Conservation (phyloP, 2,113 vertebrate genomes). For the Ctenomys sociabilis region DNA sequence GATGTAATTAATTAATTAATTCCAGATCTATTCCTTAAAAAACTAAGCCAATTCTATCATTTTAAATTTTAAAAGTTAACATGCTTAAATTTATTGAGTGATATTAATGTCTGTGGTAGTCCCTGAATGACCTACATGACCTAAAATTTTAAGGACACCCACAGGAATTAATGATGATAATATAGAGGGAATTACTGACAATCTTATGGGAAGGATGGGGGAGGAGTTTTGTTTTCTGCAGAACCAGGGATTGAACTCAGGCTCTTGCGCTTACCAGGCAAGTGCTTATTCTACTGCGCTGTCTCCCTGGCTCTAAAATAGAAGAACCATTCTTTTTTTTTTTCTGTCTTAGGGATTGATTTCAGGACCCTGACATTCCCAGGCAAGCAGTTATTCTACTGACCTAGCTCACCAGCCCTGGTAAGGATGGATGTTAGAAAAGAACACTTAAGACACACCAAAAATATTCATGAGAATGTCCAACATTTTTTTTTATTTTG, state of each 20-base stretch:
- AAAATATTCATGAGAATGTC: neutral
- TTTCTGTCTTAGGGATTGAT: too few species aligned
- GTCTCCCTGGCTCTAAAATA: too few species aligned
- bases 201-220: neutral
- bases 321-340: too few species aligned
- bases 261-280: too few species aligned
- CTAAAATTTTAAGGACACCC: neutral
- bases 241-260: too few species aligned
- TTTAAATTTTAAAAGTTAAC: neutral
- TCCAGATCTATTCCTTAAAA: neutral
- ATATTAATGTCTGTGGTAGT: neutral
- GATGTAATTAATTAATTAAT: neutral
- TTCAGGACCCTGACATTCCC: too few species aligned
- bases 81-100: neutral
- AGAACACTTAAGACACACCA: neutral
- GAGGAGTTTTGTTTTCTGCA: too few species aligned
- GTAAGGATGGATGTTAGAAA: neutral
- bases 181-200: neutral
- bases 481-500: neutral
- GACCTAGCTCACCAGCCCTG: too few species aligned
- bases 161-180: neutral
- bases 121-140: neutral
- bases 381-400: too few species aligned
- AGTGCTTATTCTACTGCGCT: too few species aligned
- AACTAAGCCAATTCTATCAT: neutral